Conservation (phyloP, 2,888 invertebrate genomes). For the Alcis repandata region DNA sequence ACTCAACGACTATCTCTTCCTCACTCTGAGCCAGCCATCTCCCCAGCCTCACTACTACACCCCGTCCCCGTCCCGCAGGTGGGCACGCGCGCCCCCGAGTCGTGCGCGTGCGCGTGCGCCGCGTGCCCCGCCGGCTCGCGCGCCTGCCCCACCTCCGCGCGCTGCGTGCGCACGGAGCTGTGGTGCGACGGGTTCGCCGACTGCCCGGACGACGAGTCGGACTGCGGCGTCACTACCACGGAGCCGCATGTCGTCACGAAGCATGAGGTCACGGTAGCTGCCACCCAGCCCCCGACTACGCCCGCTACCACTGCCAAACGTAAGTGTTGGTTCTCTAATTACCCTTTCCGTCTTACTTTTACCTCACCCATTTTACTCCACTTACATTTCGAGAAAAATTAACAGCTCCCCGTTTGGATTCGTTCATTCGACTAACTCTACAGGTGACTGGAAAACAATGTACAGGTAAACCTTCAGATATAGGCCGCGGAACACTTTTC, state of each 20-base stretch:
- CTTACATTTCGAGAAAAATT: no score
- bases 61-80: no score
- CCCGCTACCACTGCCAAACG: conserved; percentile 55
- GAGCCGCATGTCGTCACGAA: conserved; percentile 59
- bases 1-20: no score
- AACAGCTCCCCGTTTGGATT: no score
- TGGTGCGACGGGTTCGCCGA: conserved; percentile 95
- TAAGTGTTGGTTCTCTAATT: conserved; percentile 53
- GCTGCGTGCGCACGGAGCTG: conserved; percentile 89
- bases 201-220: conserved; percentile 93
- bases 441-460: no score
- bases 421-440: no score
- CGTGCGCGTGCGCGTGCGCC: conserved; percentile 91
- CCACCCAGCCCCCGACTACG: conserved; percentile 44
- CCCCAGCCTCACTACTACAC: neutral
- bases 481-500: no score
- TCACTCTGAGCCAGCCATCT: no score
- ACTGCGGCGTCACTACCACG: conserved; percentile 81
- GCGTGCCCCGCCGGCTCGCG: conserved; percentile 89
- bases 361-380: no score
- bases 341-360: no score
- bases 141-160: conserved; percentile 91
- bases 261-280: conserved; percentile 54
- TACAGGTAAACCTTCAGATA: no score
- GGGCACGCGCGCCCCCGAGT: conserved; percentile 84